Evolutionary conservation across 2,113 vertebrate species (phyloP).

Genomic region (Uropsilus gracilis): DNA sequence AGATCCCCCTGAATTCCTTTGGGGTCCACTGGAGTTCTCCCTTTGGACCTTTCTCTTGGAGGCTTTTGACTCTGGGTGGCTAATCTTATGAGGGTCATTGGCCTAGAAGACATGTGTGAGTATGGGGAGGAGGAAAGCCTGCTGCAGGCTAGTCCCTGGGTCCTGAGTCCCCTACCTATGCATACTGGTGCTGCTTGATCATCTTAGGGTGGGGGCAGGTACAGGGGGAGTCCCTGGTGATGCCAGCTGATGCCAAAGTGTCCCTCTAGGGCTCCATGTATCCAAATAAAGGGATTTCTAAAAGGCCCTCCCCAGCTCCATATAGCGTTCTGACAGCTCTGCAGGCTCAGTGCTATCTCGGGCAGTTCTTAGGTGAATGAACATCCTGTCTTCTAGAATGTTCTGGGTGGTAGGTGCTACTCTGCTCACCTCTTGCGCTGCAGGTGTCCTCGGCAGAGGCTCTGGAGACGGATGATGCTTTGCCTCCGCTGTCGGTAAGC

Average conservation of each 20-base stretch:
- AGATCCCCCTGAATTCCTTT: not conserved
- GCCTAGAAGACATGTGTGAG: not conserved
- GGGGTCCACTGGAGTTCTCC: not conserved
- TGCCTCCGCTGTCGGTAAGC: conserved; percentile 80
- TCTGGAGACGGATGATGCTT: conserved; percentile 89
- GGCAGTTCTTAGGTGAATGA: not conserved
- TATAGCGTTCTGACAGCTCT: not conserved
- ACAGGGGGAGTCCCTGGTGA: not conserved
- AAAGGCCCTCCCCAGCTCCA: not conserved
- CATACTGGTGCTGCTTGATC: not conserved
- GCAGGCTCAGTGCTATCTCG: not conserved
- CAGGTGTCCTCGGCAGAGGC: conserved; percentile 90
- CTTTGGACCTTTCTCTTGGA: too few relatives aligned
- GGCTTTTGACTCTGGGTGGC: too few relatives aligned
- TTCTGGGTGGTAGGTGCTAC: not conserved
- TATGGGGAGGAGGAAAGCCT: not conserved
- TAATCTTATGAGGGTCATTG: not conserved
- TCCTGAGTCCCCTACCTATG: not conserved
- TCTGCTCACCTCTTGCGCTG: conserved; percentile 90
- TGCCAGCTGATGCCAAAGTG: not conserved
- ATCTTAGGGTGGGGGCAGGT: not conserved
- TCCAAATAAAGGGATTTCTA: not conserved
- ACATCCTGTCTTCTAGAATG: not conserved
- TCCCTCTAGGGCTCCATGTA: not conserved
- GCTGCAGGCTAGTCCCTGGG: not conserved